Evolutionary conservation across 2,797 vertebrate genomes (phyloP).

Genomic region (Brotula barbata): DNA sequence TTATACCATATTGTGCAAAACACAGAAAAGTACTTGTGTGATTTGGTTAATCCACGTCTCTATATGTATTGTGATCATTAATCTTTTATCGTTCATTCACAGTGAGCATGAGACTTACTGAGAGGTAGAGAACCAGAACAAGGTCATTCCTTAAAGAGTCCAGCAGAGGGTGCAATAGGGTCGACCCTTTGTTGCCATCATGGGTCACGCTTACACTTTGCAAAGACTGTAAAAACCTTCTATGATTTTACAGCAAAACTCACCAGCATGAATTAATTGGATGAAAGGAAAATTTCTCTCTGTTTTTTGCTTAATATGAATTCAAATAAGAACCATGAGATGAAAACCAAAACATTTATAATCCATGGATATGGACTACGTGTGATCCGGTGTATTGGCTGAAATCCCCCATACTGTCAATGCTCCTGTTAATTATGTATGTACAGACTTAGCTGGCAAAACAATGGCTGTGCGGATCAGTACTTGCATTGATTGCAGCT

Average conservation of each 20-base stretch:
- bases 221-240: not conserved
- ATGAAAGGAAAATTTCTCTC: not conserved
- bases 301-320: not conserved
- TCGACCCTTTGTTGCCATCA: slow-evolving; percentile 58
- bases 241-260: not conserved
- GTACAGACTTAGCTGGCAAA: slow-evolving; percentile 16
- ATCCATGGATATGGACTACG: not conserved
- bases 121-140: not conserved
- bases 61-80: no score
- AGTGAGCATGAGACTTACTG: no score
- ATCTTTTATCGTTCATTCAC: no score
- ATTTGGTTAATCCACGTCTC: not conserved
- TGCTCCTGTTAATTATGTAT: not conserved
- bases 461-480: slow-evolving; percentile 3
- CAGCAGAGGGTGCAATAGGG: slow-evolving; percentile 82
- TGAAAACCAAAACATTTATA: not conserved
- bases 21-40: not conserved
- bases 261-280: not conserved
- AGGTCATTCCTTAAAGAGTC: slow-evolving; percentile 38
- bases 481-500: slow-evolving; percentile 14
- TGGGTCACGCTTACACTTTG: slow-evolving; percentile 31
- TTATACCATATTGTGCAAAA: not conserved
- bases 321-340: not conserved
- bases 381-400: not conserved
- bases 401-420: not conserved